Conservation (phyloP, 2,113 vertebrate species). For the Catagonus wagneri region DNA sequence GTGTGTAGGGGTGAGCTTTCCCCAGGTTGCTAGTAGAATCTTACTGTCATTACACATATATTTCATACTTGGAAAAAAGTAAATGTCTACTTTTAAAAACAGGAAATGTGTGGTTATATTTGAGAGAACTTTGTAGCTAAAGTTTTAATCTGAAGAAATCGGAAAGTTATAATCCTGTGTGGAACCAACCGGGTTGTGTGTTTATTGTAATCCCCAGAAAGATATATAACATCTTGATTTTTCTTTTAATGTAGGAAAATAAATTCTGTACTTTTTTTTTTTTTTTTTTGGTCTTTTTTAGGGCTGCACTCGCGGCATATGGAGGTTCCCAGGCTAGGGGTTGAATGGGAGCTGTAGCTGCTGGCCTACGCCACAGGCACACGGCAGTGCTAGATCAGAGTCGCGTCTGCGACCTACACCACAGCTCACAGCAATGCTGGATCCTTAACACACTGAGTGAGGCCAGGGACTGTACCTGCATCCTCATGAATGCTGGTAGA, state of each 20-base stretch:
- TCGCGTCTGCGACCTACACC: too few relatives aligned
- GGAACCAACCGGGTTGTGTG: not conserved
- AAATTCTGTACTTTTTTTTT: not conserved
- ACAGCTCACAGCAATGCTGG: too few relatives aligned
- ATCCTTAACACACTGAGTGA: too few relatives aligned
- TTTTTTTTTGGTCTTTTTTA: too few relatives aligned
- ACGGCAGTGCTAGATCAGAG: too few relatives aligned
- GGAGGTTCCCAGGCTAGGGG: too few relatives aligned
- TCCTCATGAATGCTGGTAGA: too few relatives aligned
- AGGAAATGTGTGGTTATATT: not conserved
- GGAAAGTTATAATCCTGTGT: not conserved
- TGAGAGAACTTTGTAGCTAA: not conserved
- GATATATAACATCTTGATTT: not conserved
- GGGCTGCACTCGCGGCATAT: too few relatives aligned
- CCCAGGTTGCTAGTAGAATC: not conserved
- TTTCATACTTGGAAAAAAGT: not conserved
- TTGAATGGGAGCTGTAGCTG: too few relatives aligned
- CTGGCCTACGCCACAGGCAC: too few relatives aligned
- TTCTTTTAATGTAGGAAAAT: not conserved
- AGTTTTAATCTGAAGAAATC: not conserved
- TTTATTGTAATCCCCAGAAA: not conserved
- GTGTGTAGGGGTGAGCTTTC: not conserved
- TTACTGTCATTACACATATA: not conserved
- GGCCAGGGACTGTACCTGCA: too few relatives aligned
- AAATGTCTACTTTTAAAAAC: not conserved